These are phyloP conservation scores for Noctua janthina DNA, from an alignment of 2,888 invertebrate genomes.

Conservation along the genomic window DNA sequence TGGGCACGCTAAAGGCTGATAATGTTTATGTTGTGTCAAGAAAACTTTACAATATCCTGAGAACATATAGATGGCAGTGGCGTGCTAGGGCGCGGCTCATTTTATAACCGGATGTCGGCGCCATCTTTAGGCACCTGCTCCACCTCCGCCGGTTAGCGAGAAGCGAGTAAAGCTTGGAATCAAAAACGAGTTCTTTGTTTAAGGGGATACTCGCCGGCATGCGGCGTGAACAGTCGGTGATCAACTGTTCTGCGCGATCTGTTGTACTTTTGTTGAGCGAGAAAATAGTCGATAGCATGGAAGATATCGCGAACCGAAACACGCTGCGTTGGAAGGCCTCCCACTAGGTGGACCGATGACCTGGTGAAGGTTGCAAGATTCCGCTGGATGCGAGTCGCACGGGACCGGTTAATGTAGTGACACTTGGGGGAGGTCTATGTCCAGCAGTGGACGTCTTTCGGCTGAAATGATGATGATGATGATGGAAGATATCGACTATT, in stretches of 20 bases:
- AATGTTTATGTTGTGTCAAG: neutral
- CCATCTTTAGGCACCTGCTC: constrained; percentile 29
- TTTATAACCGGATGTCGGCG: constrained; percentile 45
- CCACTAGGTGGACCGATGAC: too few relatives aligned
- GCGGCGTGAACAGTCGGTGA: neutral
- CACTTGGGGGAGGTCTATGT: too few relatives aligned
- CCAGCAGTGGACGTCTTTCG: too few relatives aligned
- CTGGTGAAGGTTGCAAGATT: too few relatives aligned
- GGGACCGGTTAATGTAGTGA: too few relatives aligned
- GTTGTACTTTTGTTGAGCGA: neutral
- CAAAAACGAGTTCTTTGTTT: neutral
- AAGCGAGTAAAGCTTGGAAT: neutral
- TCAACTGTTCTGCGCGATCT: neutral
- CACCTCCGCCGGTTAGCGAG: neutral
- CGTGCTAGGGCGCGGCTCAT: constrained; percentile 42
- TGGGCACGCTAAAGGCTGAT: neutral
- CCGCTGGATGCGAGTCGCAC: too few relatives aligned
- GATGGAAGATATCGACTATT: too few relatives aligned
- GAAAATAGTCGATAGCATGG: neutral
- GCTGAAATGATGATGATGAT: too few relatives aligned
- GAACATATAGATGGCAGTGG: neutral
- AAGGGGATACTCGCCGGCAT: neutral
- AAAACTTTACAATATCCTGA: constrained; percentile 12
- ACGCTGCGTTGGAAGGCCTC: too few relatives aligned
- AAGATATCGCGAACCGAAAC: too few relatives aligned